phyloP scores from a whole-genome alignment of 2,113 vertebrate genomes.

The human region GRCh38 chr4:37372501-37373000 shows the following conservation, averaged over 20 bases:
- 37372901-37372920: background rate
- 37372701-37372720: background rate
- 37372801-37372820: background rate
- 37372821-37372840: background rate
- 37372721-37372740: background rate
- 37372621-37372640: background rate
- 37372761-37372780: background rate
- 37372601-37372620: background rate
- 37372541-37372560: background rate
- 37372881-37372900: background rate
- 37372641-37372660: background rate
- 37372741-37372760: background rate
- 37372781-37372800: background rate
- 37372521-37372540: background rate
- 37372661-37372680: background rate
- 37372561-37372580: background rate
- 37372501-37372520: background rate
- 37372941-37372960: background rate
- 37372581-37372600: background rate
- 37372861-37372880: background rate
- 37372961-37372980: background rate
- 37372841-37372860: background rate
- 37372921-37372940: background rate
- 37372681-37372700: background rate
- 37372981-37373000: background rate